Percentiles rank a stretch among this genome's conserved stretches.
Evolutionary conservation across 2,797 vertebrate species (phyloP).

Genomic region (Enteromius fasciolatus): DNA sequence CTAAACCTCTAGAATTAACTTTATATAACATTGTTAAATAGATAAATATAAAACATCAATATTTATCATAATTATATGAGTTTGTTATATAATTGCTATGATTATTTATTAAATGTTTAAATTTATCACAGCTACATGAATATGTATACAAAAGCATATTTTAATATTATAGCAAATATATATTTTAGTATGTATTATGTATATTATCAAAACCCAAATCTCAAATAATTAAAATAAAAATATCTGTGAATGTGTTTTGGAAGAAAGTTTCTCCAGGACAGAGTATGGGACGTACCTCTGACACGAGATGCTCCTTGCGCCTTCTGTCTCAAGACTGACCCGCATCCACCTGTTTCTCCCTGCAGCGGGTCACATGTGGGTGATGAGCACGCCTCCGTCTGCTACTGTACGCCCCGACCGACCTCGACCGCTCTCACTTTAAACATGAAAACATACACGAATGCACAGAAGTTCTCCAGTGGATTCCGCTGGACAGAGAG

Average conservation of each 20-base stretch:
- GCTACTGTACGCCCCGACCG: not conserved
- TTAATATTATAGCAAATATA: not conserved
- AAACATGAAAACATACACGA: not conserved
- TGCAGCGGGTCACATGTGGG: constrained; percentile 29
- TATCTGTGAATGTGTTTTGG: not conserved
- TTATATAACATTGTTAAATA: not conserved
- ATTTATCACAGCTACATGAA: not conserved
- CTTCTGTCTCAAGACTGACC: constrained; percentile 64
- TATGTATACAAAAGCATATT: not conserved
- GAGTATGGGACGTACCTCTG: constrained; percentile 64
- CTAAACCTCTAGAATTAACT: not conserved
- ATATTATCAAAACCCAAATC: not conserved
- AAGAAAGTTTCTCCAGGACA: constrained; percentile 1
- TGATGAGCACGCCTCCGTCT: not conserved
- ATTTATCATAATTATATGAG: not conserved
- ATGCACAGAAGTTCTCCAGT: constrained; percentile 5
- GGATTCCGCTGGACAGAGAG: constrained; percentile 13
- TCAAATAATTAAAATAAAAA: not conserved
- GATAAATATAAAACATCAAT: not conserved
- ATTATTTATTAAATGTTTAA: not conserved
- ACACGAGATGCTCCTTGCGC: constrained; percentile 51
- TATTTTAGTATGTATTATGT: not conserved
- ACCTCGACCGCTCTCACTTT: not conserved
- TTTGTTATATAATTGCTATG: not conserved
- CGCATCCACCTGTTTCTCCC: constrained; percentile 71